Evolutionary conservation across 2,888 invertebrate genomes (phyloP).

Genomic region (Leucophora obtusa): DNA sequence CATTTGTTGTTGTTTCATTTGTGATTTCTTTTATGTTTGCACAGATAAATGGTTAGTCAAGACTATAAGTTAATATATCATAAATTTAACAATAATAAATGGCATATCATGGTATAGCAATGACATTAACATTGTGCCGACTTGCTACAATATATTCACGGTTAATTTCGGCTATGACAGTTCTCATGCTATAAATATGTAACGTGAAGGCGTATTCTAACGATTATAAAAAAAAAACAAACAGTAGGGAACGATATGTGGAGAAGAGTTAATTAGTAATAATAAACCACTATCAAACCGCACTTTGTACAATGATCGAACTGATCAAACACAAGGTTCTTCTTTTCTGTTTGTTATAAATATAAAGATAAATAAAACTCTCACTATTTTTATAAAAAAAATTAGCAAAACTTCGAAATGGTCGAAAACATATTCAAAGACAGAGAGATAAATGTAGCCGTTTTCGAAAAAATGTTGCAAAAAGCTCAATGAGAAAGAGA

Average conservation of each 20-base stretch:
- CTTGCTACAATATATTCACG: too few species aligned
- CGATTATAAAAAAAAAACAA: slow-evolving; percentile 20
- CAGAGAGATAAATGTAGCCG: neutral
- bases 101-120: too few species aligned
- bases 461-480: neutral
- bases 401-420: too few species aligned
- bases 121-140: too few species aligned
- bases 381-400: slow-evolving; percentile 24
- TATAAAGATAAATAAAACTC: slow-evolving; percentile 31
- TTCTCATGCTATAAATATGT: too few species aligned
- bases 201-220: neutral
- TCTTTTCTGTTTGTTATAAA: neutral
- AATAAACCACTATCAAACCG: slow-evolving; percentile 30
- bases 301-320: slow-evolving; percentile 46
- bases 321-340: slow-evolving; percentile 40
- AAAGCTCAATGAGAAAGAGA: neutral
- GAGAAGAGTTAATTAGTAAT: slow-evolving; percentile 15
- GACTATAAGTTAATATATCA: too few species aligned
- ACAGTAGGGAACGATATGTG: slow-evolving; percentile 2
- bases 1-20: too few species aligned
- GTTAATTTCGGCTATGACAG: too few species aligned
- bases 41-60: too few species aligned
- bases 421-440: neutral
- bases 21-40: too few species aligned
- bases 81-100: too few species aligned